These are phyloP conservation scores for Epicampocera succincta DNA, from an alignment of 2,888 invertebrate genomes.

Conservation along the genomic window DNA sequence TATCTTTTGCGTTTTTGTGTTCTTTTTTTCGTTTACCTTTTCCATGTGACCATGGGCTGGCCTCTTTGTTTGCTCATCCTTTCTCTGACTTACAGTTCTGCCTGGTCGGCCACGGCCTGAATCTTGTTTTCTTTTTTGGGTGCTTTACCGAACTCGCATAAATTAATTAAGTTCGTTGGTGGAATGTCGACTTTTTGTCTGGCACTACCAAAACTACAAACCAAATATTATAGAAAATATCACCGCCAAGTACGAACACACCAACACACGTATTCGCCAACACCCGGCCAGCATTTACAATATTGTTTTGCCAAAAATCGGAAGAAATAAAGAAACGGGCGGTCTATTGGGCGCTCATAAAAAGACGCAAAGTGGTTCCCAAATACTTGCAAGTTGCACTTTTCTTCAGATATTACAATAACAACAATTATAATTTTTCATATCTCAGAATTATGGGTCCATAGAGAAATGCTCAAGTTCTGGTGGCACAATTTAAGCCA, in stretches of 20 bases:
- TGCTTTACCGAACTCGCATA: slow-evolving; percentile 77
- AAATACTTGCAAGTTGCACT: no score
- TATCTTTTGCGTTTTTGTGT: slow-evolving; percentile 36
- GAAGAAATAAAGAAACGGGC: no score
- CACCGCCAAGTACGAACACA: slow-evolving; percentile 44
- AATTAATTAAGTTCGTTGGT: slow-evolving; percentile 79
- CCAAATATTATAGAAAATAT: slow-evolving; percentile 30
- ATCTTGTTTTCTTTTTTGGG: slow-evolving; percentile 42
- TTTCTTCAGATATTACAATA: no score
- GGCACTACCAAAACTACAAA: slow-evolving; percentile 71
- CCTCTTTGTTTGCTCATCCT: slow-evolving; percentile 42
- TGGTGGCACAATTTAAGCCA: no score
- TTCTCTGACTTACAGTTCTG: slow-evolving; percentile 14
- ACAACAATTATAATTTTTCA: no score
- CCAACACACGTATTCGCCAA: slow-evolving; percentile 22
- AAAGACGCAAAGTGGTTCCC: no score
- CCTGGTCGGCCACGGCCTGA: slow-evolving; percentile 36
- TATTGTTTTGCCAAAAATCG: no score
- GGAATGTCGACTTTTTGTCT: slow-evolving; percentile 80
- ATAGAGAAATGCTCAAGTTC: no score
- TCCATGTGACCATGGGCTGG: slow-evolving; percentile 47
- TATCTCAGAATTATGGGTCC: no score
- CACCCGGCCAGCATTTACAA: not conserved
- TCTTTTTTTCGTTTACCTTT: slow-evolving; percentile 5
- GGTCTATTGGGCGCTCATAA: no score